A percentile compares a stretch with the other conserved stretches of the same genome.
Conservation (phyloP, 1,140 invertebrate species). For the Cepaea nemoralis region DNA sequence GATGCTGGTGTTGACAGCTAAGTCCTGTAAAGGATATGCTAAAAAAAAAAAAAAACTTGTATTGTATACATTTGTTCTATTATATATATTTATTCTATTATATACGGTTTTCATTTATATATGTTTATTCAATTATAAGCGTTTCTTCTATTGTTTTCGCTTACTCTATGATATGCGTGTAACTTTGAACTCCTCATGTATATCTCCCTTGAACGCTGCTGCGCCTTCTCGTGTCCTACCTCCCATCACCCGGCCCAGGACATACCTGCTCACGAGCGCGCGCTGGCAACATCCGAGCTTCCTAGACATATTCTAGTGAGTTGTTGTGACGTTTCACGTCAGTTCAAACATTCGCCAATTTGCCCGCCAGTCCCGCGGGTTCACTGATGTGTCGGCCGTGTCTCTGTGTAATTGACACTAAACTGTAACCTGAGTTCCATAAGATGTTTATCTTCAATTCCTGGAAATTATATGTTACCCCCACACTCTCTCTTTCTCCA, state of each 20-base stretch:
- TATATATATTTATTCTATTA: too few relatives aligned
- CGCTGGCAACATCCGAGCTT: background rate
- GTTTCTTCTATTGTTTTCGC: too few relatives aligned
- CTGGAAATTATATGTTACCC: background rate
- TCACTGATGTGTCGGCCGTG: background rate
- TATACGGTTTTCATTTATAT: too few relatives aligned
- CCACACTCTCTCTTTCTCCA: too few relatives aligned
- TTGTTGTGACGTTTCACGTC: background rate
- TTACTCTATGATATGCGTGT: too few relatives aligned
- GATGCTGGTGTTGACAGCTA: too few relatives aligned
- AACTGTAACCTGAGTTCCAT: background rate
- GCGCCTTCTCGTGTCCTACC: background rate
- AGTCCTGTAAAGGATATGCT: too few relatives aligned
- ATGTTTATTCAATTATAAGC: too few relatives aligned
- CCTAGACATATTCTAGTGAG: background rate
- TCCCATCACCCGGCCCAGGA: background rate
- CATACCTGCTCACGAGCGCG: background rate
- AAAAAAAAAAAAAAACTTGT: too few relatives aligned
- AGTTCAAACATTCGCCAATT: background rate
- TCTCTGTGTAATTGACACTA: slow-evolving; percentile 2
- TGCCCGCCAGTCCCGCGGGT: background rate
- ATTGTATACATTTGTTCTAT: too few relatives aligned
- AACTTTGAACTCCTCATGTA: too few relatives aligned
- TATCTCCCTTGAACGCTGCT: too few relatives aligned
- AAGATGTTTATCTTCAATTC: slow-evolving; percentile 16